These are phyloP conservation scores for Elanoides forficatus DNA, from an alignment of 2,113 vertebrate species.

Conservation along the genomic window DNA sequence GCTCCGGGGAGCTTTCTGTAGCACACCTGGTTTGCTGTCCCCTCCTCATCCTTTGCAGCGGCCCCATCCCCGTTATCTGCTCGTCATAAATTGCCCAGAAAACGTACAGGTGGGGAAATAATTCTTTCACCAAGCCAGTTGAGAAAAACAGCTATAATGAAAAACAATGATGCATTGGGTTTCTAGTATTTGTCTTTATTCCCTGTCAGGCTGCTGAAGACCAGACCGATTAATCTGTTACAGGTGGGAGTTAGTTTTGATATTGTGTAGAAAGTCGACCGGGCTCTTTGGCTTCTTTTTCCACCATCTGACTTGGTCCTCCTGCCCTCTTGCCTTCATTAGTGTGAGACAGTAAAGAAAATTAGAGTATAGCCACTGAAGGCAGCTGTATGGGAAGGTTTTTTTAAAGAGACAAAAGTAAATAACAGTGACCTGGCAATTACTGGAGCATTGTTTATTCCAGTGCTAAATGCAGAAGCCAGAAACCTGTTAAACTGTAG, in stretches of 20 bases:
- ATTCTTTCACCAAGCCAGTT: neutral
- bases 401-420: constrained; percentile 41
- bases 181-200: neutral
- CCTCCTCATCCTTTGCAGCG: neutral
- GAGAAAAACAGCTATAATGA: neutral
- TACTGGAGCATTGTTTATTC: constrained; percentile 57
- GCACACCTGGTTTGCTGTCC: neutral
- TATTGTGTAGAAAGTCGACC: neutral
- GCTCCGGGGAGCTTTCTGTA: neutral
- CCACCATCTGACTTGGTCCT: constrained; percentile 16
- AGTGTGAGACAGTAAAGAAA: constrained; percentile 48
- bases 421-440: constrained; percentile 61
- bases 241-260: constrained; percentile 24
- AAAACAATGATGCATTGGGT: neutral
- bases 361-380: constrained; percentile 28
- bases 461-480: constrained; percentile 4
- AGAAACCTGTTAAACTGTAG: neutral
- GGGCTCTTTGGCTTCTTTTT: neutral
- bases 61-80: neutral
- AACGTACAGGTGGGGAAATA: neutral
- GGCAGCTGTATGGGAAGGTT: constrained; percentile 12
- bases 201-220: neutral
- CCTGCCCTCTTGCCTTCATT: constrained; percentile 61
- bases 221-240: neutral
- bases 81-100: neutral